phyloP scores from a whole-genome alignment of 2,888 invertebrate species.

The Nomada flava region DNA sequence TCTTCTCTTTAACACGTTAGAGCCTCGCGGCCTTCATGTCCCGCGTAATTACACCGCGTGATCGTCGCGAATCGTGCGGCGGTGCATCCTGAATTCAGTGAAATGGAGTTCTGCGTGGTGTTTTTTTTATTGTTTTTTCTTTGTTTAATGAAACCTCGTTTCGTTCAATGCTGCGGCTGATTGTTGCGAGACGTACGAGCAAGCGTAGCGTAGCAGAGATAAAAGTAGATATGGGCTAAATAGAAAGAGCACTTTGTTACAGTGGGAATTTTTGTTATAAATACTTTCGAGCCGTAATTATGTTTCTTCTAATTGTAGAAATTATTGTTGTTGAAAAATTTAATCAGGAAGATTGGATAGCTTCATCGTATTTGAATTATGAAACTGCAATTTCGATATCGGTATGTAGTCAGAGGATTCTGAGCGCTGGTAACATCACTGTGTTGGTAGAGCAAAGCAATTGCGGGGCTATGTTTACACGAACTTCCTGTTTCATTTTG shows the following conservation, averaged over 20 bases:
- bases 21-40: slow-evolving; percentile 40
- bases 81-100: neutral
- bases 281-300: too few species aligned
- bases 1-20: slow-evolving; percentile 36
- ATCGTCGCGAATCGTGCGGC: slow-evolving; percentile 1
- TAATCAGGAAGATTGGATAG: too few species aligned
- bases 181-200: too few species aligned
- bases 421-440: neutral
- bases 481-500: slow-evolving; percentile 35
- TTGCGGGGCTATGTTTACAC: slow-evolving; percentile 17
- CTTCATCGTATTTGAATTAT: too few species aligned
- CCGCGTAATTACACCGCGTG: slow-evolving; percentile 48
- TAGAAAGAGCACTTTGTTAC: too few species aligned
- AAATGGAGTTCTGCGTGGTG: neutral
- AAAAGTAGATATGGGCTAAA: too few species aligned
- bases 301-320: too few species aligned
- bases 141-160: slow-evolving; percentile 11
- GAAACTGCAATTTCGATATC: too few species aligned
- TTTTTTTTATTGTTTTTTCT: neutral
- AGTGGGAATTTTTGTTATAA: too few species aligned
- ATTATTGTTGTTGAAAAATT: too few species aligned
- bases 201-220: too few species aligned
- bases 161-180: too few species aligned
- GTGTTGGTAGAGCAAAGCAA: slow-evolving; percentile 5
- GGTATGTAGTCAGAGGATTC: neutral